Conservation (phyloP, 2,113 vertebrate species). For the Zeus faber region DNA sequence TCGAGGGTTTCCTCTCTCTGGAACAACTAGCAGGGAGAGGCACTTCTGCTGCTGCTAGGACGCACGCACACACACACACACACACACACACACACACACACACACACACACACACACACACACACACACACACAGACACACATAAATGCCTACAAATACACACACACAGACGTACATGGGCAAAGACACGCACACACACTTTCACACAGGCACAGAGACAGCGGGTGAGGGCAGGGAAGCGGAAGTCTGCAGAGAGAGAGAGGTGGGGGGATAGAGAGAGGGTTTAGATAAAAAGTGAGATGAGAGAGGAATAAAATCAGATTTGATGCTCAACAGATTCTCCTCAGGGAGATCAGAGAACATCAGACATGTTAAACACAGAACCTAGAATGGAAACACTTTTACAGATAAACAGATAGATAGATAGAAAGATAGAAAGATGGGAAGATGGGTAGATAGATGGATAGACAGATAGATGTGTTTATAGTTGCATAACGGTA, state of each 20-base stretch:
- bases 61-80: not conserved
- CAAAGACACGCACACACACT: not conserved
- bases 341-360: too few species aligned
- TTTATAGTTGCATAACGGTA: too few species aligned
- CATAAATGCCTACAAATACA: not conserved
- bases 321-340: not conserved
- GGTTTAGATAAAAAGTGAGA: not conserved
- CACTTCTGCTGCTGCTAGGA: slow-evolving; percentile 18
- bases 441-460: too few species aligned
- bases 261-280: slow-evolving; percentile 14
- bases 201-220: too few species aligned
- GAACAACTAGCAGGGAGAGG: slow-evolving; percentile 54
- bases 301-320: not conserved
- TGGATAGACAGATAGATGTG: too few species aligned
- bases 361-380: too few species aligned
- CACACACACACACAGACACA: not conserved
- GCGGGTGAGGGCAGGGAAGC: too few species aligned
- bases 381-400: too few species aligned
- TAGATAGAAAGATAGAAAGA: not conserved
- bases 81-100: not conserved
- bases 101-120: slow-evolving; percentile 7
- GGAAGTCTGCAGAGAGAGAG: not conserved
- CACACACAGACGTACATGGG: not conserved
- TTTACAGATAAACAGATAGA: not conserved
- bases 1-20: slow-evolving; percentile 32